phyloP scores from a whole-genome alignment of 2,113 vertebrate species.

The Toxotes chatareus region DNA sequence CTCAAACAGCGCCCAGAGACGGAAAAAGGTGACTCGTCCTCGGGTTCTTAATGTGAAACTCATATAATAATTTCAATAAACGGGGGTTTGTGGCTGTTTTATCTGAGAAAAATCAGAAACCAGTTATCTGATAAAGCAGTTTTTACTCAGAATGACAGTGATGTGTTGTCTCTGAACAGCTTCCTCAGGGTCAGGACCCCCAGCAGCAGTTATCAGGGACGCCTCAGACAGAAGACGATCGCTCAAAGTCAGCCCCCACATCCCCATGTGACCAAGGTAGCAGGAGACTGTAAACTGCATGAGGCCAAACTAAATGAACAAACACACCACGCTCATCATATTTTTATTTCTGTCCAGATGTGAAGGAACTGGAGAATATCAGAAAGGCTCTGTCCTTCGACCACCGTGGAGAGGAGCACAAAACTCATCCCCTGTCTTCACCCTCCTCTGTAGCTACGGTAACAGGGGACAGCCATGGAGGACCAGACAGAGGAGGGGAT shows the following conservation, averaged over 20 bases:
- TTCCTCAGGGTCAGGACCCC: conserved; percentile 90
- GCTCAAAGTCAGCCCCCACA: conserved; percentile 94
- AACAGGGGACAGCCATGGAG: conserved; percentile 61
- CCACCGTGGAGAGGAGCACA: conserved; percentile 92
- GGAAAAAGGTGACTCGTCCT: conserved; percentile 88
- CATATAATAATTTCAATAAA: neutral
- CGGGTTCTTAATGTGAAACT: no score
- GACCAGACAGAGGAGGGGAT: conserved; percentile 75
- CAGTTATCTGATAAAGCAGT: no score
- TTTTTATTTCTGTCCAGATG: conserved; percentile 80
- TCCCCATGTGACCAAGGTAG: conserved; percentile 96
- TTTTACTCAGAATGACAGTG: neutral
- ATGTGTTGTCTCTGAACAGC: conserved; percentile 76
- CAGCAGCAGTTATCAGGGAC: conserved; percentile 86
- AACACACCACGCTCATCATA: neutral
- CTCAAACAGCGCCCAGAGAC: conserved; percentile 91
- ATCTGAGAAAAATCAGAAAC: no score
- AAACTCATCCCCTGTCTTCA: conserved; percentile 68
- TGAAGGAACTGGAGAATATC: conserved; percentile 96
- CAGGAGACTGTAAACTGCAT: neutral
- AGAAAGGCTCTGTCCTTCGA: conserved; percentile 95
- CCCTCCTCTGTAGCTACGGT: conserved; percentile 72
- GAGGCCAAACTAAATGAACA: neutral
- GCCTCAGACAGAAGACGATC: conserved; percentile 89
- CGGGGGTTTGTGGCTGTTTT: no score